Evolutionary conservation across 1,140 invertebrate species (phyloP).

Genomic region (Scaptomyza hsui): DNA sequence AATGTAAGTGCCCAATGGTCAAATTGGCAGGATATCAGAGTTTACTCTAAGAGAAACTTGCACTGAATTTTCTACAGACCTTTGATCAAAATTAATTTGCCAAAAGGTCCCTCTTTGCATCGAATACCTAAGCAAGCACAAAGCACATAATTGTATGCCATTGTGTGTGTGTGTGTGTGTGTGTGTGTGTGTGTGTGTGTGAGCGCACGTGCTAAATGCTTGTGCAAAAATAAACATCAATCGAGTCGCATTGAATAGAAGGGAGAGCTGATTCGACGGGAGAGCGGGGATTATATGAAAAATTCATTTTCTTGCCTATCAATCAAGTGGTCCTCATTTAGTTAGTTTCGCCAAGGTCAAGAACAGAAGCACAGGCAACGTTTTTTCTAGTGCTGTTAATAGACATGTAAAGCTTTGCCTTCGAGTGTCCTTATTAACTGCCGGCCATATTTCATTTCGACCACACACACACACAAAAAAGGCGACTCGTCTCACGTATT

Average conservation of each 20-base stretch:
- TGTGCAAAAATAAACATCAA: constrained; percentile 39
- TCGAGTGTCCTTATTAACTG: constrained; percentile 67
- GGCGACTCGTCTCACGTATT: constrained; percentile 39
- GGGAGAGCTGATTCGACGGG: neutral
- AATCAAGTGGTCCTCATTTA: constrained; percentile 52
- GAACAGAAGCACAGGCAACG: constrained; percentile 7
- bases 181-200: constrained; percentile 15
- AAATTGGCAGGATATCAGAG: constrained; percentile 18
- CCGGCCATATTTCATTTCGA: constrained; percentile 65
- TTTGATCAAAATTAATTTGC: constrained; percentile 58
- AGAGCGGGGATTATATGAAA: constrained; percentile 51
- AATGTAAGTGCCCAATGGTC: constrained; percentile 1
- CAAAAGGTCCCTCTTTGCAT: constrained; percentile 50
- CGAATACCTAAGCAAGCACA: constrained; percentile 28
- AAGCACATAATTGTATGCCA: constrained; percentile 47
- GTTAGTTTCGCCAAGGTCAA: constrained; percentile 14
- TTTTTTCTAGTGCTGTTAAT: constrained; percentile 53
- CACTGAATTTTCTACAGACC: constrained; percentile 27
- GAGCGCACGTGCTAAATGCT: constrained; percentile 52
- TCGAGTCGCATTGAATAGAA: constrained; percentile 17
- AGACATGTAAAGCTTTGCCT: constrained; percentile 55
- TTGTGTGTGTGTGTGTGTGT: constrained; percentile 5
- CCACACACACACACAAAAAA: constrained; percentile 10
- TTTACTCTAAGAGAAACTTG: neutral
- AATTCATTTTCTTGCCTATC: constrained; percentile 69